These are phyloP conservation scores for Morone saxatilis DNA, from an alignment of 2,113 vertebrate species.

Conservation along the genomic window DNA sequence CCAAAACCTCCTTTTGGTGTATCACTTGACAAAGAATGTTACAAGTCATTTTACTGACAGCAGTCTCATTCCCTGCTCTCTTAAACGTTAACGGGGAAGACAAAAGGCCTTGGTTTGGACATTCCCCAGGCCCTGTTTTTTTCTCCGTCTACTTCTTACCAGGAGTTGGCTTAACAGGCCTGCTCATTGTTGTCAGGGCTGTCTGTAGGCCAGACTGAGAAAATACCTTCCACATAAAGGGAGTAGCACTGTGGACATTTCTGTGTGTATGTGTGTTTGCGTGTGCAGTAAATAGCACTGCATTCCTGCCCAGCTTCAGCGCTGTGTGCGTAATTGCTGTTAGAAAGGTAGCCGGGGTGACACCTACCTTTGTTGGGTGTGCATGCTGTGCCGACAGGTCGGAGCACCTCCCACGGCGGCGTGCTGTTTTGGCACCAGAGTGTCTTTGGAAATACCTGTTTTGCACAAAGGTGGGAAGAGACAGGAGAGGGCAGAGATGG, in stretches of 20 bases:
- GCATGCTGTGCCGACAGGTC: constrained; percentile 70
- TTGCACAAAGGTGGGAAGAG: constrained; percentile 70
- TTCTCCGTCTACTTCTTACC: constrained; percentile 71
- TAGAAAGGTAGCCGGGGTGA: constrained; percentile 60
- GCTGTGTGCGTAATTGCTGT: constrained; percentile 61
- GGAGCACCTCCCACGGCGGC: constrained; percentile 64
- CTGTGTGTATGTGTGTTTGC: constrained; percentile 47
- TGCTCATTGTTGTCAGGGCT: constrained; percentile 80
- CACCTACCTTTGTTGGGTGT: constrained; percentile 69
- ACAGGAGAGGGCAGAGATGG: constrained; percentile 43
- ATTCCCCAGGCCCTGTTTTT: constrained; percentile 74
- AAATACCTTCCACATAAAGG: constrained; percentile 79
- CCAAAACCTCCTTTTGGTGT: constrained; percentile 57
- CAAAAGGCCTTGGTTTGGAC: constrained; percentile 76
- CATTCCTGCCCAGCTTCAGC: constrained; percentile 58
- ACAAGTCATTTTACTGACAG: constrained; percentile 82
- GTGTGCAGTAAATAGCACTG: constrained; percentile 43
- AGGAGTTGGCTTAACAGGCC: constrained; percentile 78
- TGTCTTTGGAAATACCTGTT: constrained; percentile 81
- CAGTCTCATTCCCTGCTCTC: constrained; percentile 72
- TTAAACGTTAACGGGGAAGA: constrained; percentile 70
- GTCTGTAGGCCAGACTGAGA: constrained; percentile 75
- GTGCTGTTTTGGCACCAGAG: constrained; percentile 72
- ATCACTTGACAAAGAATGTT: constrained; percentile 75
- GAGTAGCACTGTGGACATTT: constrained; percentile 56